Evolutionary conservation across 2,113 vertebrate genomes (phyloP).

Genomic region (Arizona elegans): DNA sequence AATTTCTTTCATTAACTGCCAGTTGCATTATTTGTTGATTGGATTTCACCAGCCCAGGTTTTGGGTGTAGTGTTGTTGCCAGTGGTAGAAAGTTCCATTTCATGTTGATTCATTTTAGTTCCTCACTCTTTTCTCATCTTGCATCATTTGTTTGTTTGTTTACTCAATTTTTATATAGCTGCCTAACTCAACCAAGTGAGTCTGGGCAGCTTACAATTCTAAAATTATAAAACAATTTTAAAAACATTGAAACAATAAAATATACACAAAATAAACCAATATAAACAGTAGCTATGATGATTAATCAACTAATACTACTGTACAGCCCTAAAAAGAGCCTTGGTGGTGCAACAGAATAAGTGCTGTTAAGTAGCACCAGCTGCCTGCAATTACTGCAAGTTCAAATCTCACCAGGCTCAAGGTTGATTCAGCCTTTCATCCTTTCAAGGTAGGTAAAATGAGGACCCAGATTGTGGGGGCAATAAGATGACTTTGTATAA

Average conservation of each 20-base stretch:
- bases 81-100: constrained; percentile 43
- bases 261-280: background rate
- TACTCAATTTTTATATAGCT: background rate
- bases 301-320: background rate
- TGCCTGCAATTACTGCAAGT: no score
- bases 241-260: background rate
- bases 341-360: no score
- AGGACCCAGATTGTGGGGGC: no score
- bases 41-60: constrained; percentile 26
- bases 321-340: background rate
- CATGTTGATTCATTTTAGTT: constrained; percentile 6
- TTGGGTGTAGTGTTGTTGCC: constrained; percentile 41
- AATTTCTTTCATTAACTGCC: constrained; percentile 62
- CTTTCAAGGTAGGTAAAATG: no score
- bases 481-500: no score
- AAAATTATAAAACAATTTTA: background rate
- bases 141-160: background rate
- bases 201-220: background rate
- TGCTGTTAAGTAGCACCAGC: no score
- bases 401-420: no score
- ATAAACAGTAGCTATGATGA: background rate
- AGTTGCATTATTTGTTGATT: constrained; percentile 71
- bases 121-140: background rate
- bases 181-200: background rate
- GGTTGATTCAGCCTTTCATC: no score